Evolutionary conservation across 2,113 vertebrate genomes (phyloP), one percentile per base, ranked within the genome.

Genomic region (Datnioides undecimradiatus): DNA sequence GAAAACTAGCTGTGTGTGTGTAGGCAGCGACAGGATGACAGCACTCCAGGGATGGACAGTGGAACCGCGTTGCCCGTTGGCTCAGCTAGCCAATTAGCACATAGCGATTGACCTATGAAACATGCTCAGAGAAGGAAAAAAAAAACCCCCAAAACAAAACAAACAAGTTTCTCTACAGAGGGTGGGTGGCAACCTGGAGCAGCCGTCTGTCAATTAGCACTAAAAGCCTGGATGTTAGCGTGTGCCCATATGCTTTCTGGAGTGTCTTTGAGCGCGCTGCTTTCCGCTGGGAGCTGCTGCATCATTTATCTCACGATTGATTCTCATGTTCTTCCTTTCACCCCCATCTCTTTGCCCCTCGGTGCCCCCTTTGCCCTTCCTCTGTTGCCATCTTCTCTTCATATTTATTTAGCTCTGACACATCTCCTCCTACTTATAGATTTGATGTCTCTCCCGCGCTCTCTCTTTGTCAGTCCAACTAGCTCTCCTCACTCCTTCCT

Each of bases 81-180:
- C 89, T 87, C 67, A 12, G 72, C 87, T 72, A 78, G 85, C 91
- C 92, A 93, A 93, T 95, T 94, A 95, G 91, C 89, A 85, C 88
- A 66, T 69, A 46, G 74, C 78, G 73, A 80, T 77, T 73, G 86
- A 80, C 88, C 89, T 79, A 67, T 55, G 73, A 72, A 77, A 81
- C 46, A 45, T 33, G 69, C 41, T 72, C 34, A 11, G 41, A 25
- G 33, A 57, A 5, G 51, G 7, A 6, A 27, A 1, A 59, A 23
- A 40, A 41, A 14, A 27, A 13, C 41, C n/a, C n/a, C n/a, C 21
- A 49, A 12, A 38, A 29, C 49, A 62, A 49, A 43, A 29, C 29
- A 19, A 12, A 43, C 25, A 59, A 40, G 40, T 73, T 41, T 55
- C 58, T 80, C 43, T 55, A 59, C 58, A 48, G 60, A 64, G 84